These are phyloP conservation scores for Nomada fucata DNA, from an alignment of 2,888 invertebrate species.

Conservation along the genomic window DNA sequence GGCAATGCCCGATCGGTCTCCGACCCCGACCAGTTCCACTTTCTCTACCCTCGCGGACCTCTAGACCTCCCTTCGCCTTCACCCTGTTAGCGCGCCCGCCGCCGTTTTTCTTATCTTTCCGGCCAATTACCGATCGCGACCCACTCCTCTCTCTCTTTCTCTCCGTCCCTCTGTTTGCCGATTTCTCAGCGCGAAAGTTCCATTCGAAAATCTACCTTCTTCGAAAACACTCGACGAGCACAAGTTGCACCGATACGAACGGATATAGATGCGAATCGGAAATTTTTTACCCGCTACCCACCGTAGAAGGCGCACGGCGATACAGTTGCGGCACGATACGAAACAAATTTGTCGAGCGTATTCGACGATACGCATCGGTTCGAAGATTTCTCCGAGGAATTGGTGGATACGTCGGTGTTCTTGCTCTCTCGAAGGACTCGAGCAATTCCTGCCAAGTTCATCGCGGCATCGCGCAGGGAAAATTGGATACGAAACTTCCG, in stretches of 20 bases:
- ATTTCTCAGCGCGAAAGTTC: no score
- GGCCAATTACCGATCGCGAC: conserved; percentile 24
- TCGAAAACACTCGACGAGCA: no score
- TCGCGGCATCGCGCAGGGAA: conserved; percentile 76
- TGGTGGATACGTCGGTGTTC: conserved; percentile 68
- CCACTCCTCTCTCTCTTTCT: background rate
- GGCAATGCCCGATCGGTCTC: conserved; percentile 16
- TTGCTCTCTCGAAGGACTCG: conserved; percentile 60
- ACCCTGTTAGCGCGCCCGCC: background rate
- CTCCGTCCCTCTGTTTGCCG: background rate
- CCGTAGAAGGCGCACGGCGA: conserved; percentile 57
- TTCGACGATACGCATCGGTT: conserved; percentile 79
- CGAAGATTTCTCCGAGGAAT: conserved; percentile 84
- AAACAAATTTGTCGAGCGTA: conserved; percentile 78
- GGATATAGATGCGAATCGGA: conserved; percentile 56
- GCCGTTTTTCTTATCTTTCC: conserved; percentile 23
- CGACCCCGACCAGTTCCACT: conserved; percentile 2
- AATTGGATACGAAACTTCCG: conserved; percentile 72
- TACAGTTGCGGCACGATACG: conserved; percentile 55
- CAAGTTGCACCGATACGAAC: background rate
- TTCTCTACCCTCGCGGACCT: background rate
- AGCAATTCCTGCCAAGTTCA: conserved; percentile 69
- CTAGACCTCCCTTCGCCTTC: conserved; percentile 7
- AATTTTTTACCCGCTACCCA: conserved; percentile 71
- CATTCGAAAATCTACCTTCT: no score